These are phyloP conservation scores for Phallusia fumigata DNA, from an alignment of 23 tunicate species.

Conservation along the genomic window DNA sequence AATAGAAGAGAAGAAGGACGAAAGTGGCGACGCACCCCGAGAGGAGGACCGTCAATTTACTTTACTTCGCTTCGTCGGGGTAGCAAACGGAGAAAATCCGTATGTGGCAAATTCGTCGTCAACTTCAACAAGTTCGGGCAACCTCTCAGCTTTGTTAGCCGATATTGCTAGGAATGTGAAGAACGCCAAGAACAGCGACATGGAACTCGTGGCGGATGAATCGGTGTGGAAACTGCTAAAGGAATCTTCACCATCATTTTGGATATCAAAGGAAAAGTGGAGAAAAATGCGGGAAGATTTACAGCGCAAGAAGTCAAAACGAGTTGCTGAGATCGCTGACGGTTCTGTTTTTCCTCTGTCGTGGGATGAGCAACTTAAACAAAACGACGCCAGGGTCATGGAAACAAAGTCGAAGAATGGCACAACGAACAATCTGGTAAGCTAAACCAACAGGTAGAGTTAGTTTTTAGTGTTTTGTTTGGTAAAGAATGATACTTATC, in stretches of 20 bases:
- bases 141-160: conserved; percentile 24
- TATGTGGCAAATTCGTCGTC: conserved; percentile 45
- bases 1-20: neutral
- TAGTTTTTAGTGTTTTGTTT: neutral
- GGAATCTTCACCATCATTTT: conserved; percentile 57
- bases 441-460: neutral
- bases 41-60: conserved; percentile 42
- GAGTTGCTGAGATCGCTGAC: neutral
- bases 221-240: conserved; percentile 71
- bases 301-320: conserved; percentile 18
- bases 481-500: too few species aligned
- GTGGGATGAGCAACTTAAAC: conserved; percentile 51
- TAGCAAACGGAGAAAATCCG: conserved; percentile 47
- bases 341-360: conserved; percentile 33
- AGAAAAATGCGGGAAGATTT: conserved; percentile 21
- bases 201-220: conserved; percentile 35
- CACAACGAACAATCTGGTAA: neutral
- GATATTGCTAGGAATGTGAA: neutral
- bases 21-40: neutral
- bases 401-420: conserved; percentile 21
- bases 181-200: neutral
- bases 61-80: conserved; percentile 61
- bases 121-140: conserved; percentile 39
- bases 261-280: conserved; percentile 63
- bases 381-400: conserved; percentile 27